Conservation (phyloP, 1,140 invertebrate species). For the Magallana ariakensis region DNA sequence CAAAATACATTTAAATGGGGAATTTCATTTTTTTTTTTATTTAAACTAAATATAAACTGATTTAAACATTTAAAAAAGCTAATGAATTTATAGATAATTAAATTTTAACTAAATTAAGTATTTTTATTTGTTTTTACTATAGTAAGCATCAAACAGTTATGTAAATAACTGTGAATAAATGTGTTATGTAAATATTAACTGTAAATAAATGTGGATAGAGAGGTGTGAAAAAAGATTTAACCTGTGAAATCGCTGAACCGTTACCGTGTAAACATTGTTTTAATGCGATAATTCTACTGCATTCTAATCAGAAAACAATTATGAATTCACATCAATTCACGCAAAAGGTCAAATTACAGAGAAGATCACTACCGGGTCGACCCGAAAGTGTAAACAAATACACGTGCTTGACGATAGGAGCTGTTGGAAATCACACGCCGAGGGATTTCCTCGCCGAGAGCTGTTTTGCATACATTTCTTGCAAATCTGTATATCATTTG, state of each 20-base stretch:
- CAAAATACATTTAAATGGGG: too few species aligned
- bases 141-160: too few species aligned
- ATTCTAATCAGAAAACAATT: conserved; percentile 37
- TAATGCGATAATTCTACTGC: conserved; percentile 8
- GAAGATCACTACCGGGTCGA: background rate
- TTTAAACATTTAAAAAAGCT: too few species aligned
- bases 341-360: background rate
- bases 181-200: too few species aligned
- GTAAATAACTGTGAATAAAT: too few species aligned
- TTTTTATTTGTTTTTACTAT: too few species aligned
- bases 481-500: conserved; percentile 16
- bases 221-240: too few species aligned
- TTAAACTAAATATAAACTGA: too few species aligned
- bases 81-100: too few species aligned
- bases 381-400: conserved; percentile 26
- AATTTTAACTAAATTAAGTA: too few species aligned
- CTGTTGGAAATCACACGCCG: conserved; percentile 1
- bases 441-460: background rate
- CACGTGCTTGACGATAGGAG: conserved; percentile 3
- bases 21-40: too few species aligned
- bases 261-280: conserved; percentile 2
- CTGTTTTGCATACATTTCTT: conserved; percentile 32
- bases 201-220: too few species aligned
- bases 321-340: conserved; percentile 32
- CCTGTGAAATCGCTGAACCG: background rate